Evolutionary conservation across 1,140 invertebrate species (phyloP).

Genomic region (Stegodyphus dumicola): DNA sequence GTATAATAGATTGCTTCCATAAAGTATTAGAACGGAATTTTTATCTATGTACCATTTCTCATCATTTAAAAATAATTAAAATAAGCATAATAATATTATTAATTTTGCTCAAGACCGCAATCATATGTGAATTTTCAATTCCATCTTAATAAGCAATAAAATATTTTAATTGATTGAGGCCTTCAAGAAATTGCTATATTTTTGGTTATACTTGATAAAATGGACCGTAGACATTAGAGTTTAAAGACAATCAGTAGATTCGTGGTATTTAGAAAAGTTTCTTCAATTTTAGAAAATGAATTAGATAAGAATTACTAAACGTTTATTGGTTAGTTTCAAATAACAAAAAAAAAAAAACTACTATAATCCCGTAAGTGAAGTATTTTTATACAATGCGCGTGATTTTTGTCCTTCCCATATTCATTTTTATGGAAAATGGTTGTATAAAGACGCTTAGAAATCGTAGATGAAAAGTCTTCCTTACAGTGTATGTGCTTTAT

Average conservation of each 20-base stretch:
- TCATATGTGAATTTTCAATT: too few relatives aligned
- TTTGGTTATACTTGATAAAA: background rate
- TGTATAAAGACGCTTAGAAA: conserved; percentile 48
- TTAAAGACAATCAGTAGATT: conserved; percentile 49
- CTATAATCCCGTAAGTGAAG: conserved; percentile 17
- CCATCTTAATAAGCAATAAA: too few relatives aligned
- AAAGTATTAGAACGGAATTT: too few relatives aligned
- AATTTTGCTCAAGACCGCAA: too few relatives aligned
- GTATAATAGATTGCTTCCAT: too few relatives aligned
- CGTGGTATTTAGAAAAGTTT: conserved; percentile 45
- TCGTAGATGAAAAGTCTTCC: conserved; percentile 47
- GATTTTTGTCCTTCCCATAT: conserved; percentile 10
- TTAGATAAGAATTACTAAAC: conserved; percentile 12
- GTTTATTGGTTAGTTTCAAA: conserved; percentile 14
- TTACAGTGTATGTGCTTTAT: background rate
- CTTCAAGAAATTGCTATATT: background rate
- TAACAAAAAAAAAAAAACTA: background rate
- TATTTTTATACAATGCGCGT: conserved; percentile 48
- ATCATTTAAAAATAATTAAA: too few relatives aligned
- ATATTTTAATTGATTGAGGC: too few relatives aligned
- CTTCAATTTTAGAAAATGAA: conserved; percentile 31
- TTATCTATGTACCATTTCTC: too few relatives aligned
- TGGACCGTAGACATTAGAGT: conserved; percentile 6
- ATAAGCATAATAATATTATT: too few relatives aligned
- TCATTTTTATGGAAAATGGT: conserved; percentile 29